Evolutionary conservation across 2,797 vertebrate species (phyloP), one percentile per base, ranked within the genome.

Genomic region (Chaenodraco wilsoni): DNA sequence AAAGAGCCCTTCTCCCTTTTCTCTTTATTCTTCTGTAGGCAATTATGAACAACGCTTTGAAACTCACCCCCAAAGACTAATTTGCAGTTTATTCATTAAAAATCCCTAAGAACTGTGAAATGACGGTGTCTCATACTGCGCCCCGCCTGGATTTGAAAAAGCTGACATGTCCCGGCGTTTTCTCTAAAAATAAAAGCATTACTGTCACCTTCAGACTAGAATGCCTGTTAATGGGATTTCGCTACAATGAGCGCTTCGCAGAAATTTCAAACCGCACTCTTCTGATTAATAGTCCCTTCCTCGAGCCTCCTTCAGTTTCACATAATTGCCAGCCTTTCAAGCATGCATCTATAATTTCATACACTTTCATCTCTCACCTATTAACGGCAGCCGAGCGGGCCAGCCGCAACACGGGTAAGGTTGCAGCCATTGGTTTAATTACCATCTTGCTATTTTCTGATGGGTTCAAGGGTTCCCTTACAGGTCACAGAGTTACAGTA

Each of bases 291-390:
- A 91, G 89, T 90, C 83, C 86, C 87, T 85, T 92, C 90, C 91
- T 90, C 77, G 13, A 92, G 90, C 88, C 90, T 93, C 81, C 92
- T 93, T 89, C 78, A 89, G 89, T 93, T 93, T 89, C 91, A 86
- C 84, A 85, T 92, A 94, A 93, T 93, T 92, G 91, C 91, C 78
- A 51, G 80, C 76, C 84, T 91, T 92, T 90, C 82, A 72, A 91
- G 87, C 86, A 50, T 88, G 90, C 90, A 91, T 92, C 91, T 93
- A 92, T 93, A 88, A 93, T 94, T 93, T 93, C 92, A 92, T 90
- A 90, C 91, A 88, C 85, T 92, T 93, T 90, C 84, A 84, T 91
- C 91, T 89, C 81, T 78, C 88, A 85, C 85, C 88, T 89, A 88
- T 91, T 91, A 92, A 88, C 88, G 86, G 87, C 86, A 87, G 83